Evolutionary conservation across 2,113 vertebrate species (phyloP), one percentile per base, ranked within the genome.

Genomic region (Lipophrys pholis): DNA sequence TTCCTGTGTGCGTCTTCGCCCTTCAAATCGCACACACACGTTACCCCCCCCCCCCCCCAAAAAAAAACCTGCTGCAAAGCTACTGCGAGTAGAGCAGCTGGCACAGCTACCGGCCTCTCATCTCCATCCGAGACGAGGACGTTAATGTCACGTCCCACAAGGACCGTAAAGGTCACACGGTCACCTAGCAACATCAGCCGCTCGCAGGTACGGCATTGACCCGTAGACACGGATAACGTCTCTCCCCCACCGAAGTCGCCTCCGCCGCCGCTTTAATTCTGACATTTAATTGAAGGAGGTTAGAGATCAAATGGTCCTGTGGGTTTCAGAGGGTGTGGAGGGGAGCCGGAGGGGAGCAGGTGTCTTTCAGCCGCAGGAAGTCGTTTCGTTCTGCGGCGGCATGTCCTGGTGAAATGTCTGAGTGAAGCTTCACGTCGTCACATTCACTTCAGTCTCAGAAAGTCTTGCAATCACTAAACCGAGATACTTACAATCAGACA

Each of bases 91-190:
- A 42, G 62, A 16, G 12, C 42, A 78, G 54, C 40, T 58, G 51
- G 36, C 53, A 40, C 6, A n/a, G 14, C 17, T 60, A 6, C 71
- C 12, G 38, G n/a, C 8, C 49, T 39, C 45, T 66, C 51, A 51
- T 21, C 39, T 40, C 5, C 11, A 15, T 60, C 42, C 17, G 50
- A 65, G 61, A 65, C 14, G 55, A 79, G 51, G 48, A 53, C 11
- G 41, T 65, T 60, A 54, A 86, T 69, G 75, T 78, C 73, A 69
- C 46, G 36, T 62, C 81, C 78, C 59, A 46, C 53, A 60, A 62
- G 62, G 56, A 60, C 30, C 42, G 43, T 16, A 79, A 79, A 78
- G 69, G 56, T 77, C 51, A 51, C 41, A 4, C 0, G 30, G 61
- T 72, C 42, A 69, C 53, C 21, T 62, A 12, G 48, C 55, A 66